Conservation (phyloP, 2,113 vertebrate genomes). For the Vimba vimba region DNA sequence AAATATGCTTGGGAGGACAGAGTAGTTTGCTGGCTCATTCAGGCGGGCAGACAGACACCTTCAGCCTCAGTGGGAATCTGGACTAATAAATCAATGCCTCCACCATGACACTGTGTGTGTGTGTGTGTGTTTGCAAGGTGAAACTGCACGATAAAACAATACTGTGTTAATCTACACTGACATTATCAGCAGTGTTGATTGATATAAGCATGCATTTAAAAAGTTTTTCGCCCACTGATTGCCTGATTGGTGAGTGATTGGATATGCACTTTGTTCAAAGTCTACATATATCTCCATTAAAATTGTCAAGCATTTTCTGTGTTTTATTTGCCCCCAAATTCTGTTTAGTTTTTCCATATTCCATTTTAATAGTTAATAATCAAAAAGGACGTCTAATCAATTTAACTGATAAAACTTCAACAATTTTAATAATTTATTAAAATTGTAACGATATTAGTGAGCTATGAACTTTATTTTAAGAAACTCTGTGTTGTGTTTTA, state of each 20-base stretch:
- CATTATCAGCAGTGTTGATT: background rate
- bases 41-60: conserved; percentile 51
- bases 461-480: too few species aligned
- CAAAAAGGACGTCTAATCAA: too few species aligned
- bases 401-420: too few species aligned
- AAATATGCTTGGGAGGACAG: conserved; percentile 58
- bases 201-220: background rate
- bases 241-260: background rate
- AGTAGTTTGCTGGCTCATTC: conserved; percentile 46
- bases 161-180: background rate
- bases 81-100: conserved; percentile 56
- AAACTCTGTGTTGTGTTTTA: too few species aligned
- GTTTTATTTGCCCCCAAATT: too few species aligned
- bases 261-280: background rate
- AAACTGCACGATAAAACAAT: background rate
- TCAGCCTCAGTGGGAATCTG: conserved; percentile 30
- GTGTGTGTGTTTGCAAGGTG: background rate
- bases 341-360: too few species aligned
- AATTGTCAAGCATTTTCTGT: too few species aligned
- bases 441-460: too few species aligned
- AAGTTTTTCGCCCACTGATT: background rate
- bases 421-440: too few species aligned
- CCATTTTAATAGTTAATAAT: too few species aligned
- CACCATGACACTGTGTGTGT: conserved; percentile 29
- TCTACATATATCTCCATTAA: too few species aligned